These are phyloP conservation scores for Hormiphora californensis DNA, from an alignment of 37 sponge, comb jelly and placozoan species.

Conservation along the genomic window DNA sequence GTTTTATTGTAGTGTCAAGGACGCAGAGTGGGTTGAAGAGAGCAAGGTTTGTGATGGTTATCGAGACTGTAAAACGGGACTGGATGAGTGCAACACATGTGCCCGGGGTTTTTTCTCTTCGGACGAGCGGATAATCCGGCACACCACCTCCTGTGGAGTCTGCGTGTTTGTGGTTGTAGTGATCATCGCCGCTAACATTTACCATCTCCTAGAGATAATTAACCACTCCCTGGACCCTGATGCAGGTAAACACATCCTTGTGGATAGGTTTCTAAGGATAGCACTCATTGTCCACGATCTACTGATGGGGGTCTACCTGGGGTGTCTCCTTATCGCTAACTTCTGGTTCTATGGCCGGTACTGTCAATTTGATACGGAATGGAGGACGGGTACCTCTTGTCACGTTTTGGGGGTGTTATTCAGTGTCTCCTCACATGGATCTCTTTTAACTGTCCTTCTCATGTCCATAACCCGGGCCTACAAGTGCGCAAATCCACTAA, in stretches of 20 bases:
- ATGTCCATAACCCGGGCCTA: slow-evolving; percentile 3
- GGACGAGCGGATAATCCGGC: too few relatives aligned
- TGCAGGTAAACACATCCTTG: too few relatives aligned
- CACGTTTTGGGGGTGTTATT: neutral
- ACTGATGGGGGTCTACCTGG: neutral
- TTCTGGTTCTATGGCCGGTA: neutral
- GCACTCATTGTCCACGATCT: neutral
- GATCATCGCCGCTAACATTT: too few relatives aligned
- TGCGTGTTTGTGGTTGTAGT: too few relatives aligned
- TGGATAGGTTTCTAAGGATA: neutral
- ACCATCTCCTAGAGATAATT: too few relatives aligned
- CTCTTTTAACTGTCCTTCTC: neutral
- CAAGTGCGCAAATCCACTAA: neutral
- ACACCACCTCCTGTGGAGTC: too few relatives aligned
- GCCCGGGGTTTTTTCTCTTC: too few relatives aligned
- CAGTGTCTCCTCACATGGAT: slow-evolving; percentile 19
- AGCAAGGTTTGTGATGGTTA: neutral
- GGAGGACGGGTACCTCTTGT: neutral
- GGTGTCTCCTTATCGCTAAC: neutral
- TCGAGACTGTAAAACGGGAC: neutral
- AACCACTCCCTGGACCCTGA: too few relatives aligned
- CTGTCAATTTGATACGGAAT: neutral
- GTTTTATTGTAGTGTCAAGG: neutral
- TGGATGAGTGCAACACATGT: neutral
- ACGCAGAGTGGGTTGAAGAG: neutral